phyloP scores from a whole-genome alignment of 2,113 vertebrate genomes.

The Chloropsis hardwickii region DNA sequence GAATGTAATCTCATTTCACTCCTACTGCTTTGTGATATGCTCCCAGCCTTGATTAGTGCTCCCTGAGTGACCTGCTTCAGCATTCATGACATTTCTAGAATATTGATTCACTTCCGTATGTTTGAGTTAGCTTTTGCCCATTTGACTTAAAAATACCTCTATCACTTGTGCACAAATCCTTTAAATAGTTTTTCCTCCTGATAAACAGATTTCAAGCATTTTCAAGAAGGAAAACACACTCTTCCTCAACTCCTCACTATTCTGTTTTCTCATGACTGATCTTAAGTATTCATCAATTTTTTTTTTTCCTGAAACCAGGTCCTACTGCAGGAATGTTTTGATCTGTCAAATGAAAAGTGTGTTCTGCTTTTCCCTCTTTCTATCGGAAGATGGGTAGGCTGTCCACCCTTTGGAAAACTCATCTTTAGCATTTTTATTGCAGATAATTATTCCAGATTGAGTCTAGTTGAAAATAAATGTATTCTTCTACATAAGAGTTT shows the following conservation, averaged over 20 bases:
- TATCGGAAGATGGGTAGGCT: neutral
- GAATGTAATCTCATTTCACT: conserved; percentile 32
- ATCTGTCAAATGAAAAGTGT: neutral
- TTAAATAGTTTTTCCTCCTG: neutral
- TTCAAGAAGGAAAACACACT: neutral
- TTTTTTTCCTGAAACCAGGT: neutral
- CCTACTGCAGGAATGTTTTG: neutral
- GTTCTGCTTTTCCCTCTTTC: neutral
- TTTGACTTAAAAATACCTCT: neutral
- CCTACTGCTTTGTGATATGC: conserved; percentile 3
- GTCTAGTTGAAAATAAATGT: neutral
- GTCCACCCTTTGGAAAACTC: neutral
- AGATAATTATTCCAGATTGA: neutral
- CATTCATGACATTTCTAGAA: conserved; percentile 3
- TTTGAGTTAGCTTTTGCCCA: neutral
- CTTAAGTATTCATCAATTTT: neutral
- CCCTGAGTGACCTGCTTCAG: conserved; percentile 1
- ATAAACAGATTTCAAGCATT: neutral
- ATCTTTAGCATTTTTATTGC: neutral
- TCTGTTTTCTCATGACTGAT: neutral
- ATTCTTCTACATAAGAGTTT: neutral
- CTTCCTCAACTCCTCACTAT: neutral
- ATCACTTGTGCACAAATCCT: neutral
- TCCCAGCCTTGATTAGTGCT: conserved; percentile 6
- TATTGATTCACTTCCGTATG: neutral